Base-by-base conservation (phyloP, 2,113 vertebrate species). In the Ceyx cyanopectus region DNA sequence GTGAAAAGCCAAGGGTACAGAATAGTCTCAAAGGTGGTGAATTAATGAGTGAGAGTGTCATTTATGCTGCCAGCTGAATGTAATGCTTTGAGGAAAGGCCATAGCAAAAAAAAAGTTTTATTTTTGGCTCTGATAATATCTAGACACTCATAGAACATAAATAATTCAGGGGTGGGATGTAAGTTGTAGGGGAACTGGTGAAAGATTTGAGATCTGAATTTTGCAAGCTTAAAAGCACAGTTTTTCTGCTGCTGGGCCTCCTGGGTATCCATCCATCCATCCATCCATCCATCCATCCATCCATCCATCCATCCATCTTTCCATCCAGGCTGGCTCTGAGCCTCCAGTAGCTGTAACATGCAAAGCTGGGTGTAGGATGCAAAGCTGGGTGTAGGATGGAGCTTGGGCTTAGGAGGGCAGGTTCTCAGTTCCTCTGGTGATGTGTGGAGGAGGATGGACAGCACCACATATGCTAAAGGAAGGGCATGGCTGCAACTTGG, bases 341-440 rank as follows among this genome's bases (percentile, higher is more conserved):
- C 57, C 58, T 67, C 46, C 21, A 14, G 9, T 45, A 58, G 43
- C 19, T 5, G 2, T 58, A 40, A 46, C 15, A 24, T 62, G 24
- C 20, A 61, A 34, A 81, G 40, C n/a, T 26, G 46, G 16, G 7
- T 77, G 37, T 37, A 37, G 37, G 37, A 37, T 37, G 37, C 20
- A 61, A 34, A 81, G 40, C n/a, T 26, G 46, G 16, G 7, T 77
- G 37, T 37, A 37, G 37, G 37, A 37, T 37, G 37, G 37, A 63
- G 40, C 43, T 41, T 0, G 0, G 45, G 10, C n/a, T 77, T 9
- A 2, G 45, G 26, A 77, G 53, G 43, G 61, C 1, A 0, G 2
- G 26, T 51, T 18, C 51, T 50, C 0, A 0, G 21, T 67, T 78
- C 26, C 34, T 69, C 10, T 57, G 22, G 17, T 80, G 37, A n/a